Conservation (phyloP, 1,140 invertebrate genomes). For the Laupala kohalensis region DNA sequence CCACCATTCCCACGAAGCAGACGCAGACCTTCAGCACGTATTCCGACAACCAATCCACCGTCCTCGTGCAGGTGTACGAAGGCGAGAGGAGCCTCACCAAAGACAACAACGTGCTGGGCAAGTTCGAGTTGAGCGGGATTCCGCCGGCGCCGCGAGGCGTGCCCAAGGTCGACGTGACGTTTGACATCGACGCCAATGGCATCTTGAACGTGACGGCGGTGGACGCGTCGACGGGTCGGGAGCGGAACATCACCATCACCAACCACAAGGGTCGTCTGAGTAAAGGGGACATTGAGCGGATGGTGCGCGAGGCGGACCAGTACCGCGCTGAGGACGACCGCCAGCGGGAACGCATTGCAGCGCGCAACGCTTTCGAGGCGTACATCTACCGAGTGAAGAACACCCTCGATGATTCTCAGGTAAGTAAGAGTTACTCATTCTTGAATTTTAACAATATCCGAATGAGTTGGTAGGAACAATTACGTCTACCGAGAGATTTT, state of each 20-base stretch:
- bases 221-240: slow-evolving; percentile 61
- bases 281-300: slow-evolving; percentile 39
- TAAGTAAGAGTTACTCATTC: too few relatives aligned
- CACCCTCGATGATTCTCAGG: neutral
- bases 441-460: too few relatives aligned
- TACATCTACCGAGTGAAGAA: slow-evolving; percentile 60
- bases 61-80: slow-evolving; percentile 47
- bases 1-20: slow-evolving; percentile 46
- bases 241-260: slow-evolving; percentile 70
- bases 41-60: slow-evolving; percentile 53
- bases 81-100: slow-evolving; percentile 51
- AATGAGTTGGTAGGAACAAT: too few relatives aligned
- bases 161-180: slow-evolving; percentile 52
- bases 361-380: slow-evolving; percentile 69
- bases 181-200: slow-evolving; percentile 68
- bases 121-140: slow-evolving; percentile 45
- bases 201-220: slow-evolving; percentile 67
- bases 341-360: slow-evolving; percentile 46
- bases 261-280: slow-evolving; percentile 83
- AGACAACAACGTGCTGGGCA: slow-evolving; percentile 65
- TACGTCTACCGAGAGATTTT: too few relatives aligned
- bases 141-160: slow-evolving; percentile 35
- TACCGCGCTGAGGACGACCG: slow-evolving; percentile 54
- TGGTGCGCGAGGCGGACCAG: slow-evolving; percentile 68
- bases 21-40: slow-evolving; percentile 49